Evolutionary conservation across 1,140 invertebrate species (phyloP), one percentile per base, ranked within the genome.

Genomic region (Brachionus koreanus): DNA sequence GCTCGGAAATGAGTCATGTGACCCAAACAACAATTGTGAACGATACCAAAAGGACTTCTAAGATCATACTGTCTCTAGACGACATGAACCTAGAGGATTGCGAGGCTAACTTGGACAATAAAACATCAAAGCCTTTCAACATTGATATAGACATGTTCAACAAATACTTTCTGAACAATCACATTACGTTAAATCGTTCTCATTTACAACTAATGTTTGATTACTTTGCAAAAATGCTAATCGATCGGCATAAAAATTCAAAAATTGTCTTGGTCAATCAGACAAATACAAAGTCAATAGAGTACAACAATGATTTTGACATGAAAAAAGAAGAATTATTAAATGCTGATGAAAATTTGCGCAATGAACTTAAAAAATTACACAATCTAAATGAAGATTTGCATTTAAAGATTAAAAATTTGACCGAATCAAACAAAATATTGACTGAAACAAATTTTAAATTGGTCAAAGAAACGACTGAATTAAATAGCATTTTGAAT

Each of bases 81-180:
- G 69, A 74, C 29, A 46, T 74, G 42, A 43, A 35, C 2, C 5
- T 39, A 5, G 39, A 46, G 5, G 19, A 43, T 2, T 16, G n/a
- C 3, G 63, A 67, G 13, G 29, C 29, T 3, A 37, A 67, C 16
- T 10, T 46, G 39, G 42, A 43, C 19, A 43, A 25, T 10, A 25
- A 46, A 19, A 29, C 9, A 42, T 39, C 67, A 6, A 72, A 72
- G 19, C n/a, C 37, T 19, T 13, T 74, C 16, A 74, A 3, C 25
- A 10, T 74, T 13, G 69, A 74, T 29, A 46, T 74, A 4, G 69
- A 74, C 10, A 46, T 39, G 2, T 74, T 74, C n/a, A 46, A 46
- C 23, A 74, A 74, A 74, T 74, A 74, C 33, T 74, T 74, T 39
- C 42, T 74, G 19, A 74, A 74, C 12, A 74, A 46, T 46, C 69